Conservation (phyloP, 1,140 invertebrate species). For the Scaptomyza graminum region DNA sequence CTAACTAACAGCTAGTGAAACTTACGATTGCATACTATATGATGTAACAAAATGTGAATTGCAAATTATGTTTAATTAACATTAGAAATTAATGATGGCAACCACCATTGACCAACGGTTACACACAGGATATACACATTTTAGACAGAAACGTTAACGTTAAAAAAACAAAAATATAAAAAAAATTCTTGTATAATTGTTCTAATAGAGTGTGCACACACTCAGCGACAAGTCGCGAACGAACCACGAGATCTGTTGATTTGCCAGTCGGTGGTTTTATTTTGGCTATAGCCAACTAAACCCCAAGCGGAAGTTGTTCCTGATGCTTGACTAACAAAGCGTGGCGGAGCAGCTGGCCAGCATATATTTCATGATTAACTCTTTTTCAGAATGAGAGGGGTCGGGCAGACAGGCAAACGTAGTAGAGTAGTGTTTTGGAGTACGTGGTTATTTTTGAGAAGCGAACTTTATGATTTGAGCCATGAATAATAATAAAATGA, state of each 20-base stretch:
- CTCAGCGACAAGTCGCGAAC: slow-evolving; percentile 53
- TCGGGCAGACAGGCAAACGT: neutral
- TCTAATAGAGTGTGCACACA: slow-evolving; percentile 74
- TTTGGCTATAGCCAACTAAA: slow-evolving; percentile 43
- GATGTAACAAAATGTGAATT: slow-evolving; percentile 46
- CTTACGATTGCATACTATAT: slow-evolving; percentile 18
- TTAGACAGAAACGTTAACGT: neutral
- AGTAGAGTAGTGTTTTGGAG: neutral
- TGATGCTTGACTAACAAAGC: slow-evolving; percentile 84
- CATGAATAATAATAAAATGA: slow-evolving; percentile 66
- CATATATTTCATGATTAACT: slow-evolving; percentile 74
- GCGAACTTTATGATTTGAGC: slow-evolving; percentile 50
- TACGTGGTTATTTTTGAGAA: slow-evolving; percentile 1
- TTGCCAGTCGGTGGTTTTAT: slow-evolving; percentile 32
- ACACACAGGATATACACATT: slow-evolving; percentile 31
- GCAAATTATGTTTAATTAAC: slow-evolving; percentile 11
- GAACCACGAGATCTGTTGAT: slow-evolving; percentile 26
- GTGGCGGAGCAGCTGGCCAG: slow-evolving; percentile 72
- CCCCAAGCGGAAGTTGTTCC: slow-evolving; percentile 80
- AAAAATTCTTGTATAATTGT: slow-evolving; percentile 56
- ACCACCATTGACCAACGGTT: slow-evolving; percentile 50
- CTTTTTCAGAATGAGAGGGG: neutral
- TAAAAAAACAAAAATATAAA: slow-evolving; percentile 7
- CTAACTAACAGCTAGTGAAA: neutral
- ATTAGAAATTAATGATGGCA: slow-evolving; percentile 44